These are phyloP conservation scores for Caenorhabditis panamensis DNA, from an alignment of 2,888 invertebrate genomes.

Conservation along the genomic window DNA sequence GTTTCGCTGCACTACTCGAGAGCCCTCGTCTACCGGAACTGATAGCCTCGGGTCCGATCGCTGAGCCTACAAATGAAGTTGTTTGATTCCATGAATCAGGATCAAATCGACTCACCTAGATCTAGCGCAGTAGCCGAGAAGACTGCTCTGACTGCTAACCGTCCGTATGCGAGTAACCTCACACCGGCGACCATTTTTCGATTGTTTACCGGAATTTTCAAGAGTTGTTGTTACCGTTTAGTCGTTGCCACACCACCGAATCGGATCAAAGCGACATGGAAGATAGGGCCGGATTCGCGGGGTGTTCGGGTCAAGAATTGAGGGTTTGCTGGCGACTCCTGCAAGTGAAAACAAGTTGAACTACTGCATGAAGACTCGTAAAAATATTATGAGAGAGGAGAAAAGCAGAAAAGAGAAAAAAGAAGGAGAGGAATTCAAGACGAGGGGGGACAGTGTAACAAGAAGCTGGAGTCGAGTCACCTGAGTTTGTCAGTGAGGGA, in stretches of 20 bases:
- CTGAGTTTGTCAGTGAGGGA: slow-evolving; percentile 29
- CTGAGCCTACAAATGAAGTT: slow-evolving; percentile 34
- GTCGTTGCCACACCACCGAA: background rate
- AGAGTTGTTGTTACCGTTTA: background rate
- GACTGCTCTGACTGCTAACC: slow-evolving; percentile 72
- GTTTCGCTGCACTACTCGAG: slow-evolving; percentile 36
- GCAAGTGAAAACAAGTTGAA: slow-evolving; percentile 52
- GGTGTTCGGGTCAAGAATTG: slow-evolving; percentile 47
- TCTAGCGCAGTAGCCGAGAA: slow-evolving; percentile 70
- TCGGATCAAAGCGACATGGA: slow-evolving; percentile 25
- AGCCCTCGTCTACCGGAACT: slow-evolving; percentile 37
- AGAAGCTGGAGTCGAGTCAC: slow-evolving; percentile 23
- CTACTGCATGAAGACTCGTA: slow-evolving; percentile 33
- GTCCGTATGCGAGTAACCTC: slow-evolving; percentile 70
- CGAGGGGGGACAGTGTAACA: slow-evolving; percentile 40
- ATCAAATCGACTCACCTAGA: slow-evolving; percentile 48
- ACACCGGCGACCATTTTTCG: slow-evolving; percentile 69
- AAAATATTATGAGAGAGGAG: slow-evolving; percentile 39
- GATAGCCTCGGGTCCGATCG: slow-evolving; percentile 52
- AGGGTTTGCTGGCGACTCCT: slow-evolving; percentile 50
- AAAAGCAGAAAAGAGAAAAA: slow-evolving; percentile 7
- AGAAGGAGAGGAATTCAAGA: slow-evolving; percentile 6
- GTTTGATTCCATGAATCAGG: too few species aligned
- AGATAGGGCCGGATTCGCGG: slow-evolving; percentile 21
- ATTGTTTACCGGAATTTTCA: slow-evolving; percentile 53